Percentiles rank a stretch among this genome's conserved stretches.
Conservation (phyloP, 37 sponge, comb jelly and placozoan species). For the Beroe ovata region DNA sequence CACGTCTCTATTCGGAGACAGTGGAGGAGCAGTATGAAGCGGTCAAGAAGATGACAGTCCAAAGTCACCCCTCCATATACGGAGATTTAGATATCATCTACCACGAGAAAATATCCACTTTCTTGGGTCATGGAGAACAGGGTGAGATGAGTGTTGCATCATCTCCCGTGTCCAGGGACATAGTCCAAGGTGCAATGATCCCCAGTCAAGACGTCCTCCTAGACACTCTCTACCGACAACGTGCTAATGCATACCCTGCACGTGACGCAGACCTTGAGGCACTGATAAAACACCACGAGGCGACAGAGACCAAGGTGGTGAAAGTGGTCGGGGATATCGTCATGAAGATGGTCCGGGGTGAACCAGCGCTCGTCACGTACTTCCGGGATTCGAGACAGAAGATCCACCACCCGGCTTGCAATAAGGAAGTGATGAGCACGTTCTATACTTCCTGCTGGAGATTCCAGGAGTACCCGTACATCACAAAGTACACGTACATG, state of each 20-base stretch:
- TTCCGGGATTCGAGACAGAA: neutral
- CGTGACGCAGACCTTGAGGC: neutral
- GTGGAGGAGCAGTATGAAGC: constrained; percentile 71
- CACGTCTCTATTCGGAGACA: constrained; percentile 68
- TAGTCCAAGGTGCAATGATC: neutral
- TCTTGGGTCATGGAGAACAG: neutral
- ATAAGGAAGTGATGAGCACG: constrained; percentile 1
- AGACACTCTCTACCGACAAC: neutral
- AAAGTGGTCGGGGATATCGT: neutral
- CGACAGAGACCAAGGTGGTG: neutral
- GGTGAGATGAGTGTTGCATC: neutral
- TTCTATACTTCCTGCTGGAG: constrained; percentile 1
- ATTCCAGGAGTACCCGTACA: constrained; percentile 20
- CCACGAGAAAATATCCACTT: neutral
- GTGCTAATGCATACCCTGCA: neutral
- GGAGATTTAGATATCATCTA: constrained; percentile 70
- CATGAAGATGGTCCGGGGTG: neutral
- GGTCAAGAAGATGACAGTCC: constrained; percentile 75
- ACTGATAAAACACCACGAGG: neutral
- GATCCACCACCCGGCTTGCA: constrained; percentile 7
- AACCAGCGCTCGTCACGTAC: neutral
- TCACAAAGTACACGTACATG: constrained; percentile 1
- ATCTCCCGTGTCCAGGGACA: no score
- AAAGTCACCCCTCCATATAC: constrained; percentile 73
- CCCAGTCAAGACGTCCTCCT: neutral